Base-by-base conservation (phyloP, 2,113 vertebrate genomes). In the Grantiella picta region DNA sequence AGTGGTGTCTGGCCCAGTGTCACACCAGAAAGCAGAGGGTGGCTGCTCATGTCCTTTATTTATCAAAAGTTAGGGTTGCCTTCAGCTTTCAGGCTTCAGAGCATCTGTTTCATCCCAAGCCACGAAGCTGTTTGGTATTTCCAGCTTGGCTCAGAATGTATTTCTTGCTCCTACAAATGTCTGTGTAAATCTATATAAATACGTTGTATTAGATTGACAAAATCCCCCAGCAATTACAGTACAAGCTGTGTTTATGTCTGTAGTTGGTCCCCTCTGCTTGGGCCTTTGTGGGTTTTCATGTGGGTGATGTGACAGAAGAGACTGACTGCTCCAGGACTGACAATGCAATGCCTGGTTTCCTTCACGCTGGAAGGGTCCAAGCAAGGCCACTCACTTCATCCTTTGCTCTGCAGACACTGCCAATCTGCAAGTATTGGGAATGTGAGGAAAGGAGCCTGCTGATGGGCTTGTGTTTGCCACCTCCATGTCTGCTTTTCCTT, bases 361-460 rank as follows among this genome's bases (percentile, higher is more conserved):
- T 12, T 65, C 12, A 1, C 0, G 0, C 9, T 3, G 40, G 16
- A 31, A 28, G 44, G 53, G 12, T 69, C n/a, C 83, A 42, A 27
- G 63, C 56, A 23, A 1, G 3, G 4, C 63, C 22, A 3, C 38
- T 52, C 2, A 0, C 35, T 47, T 81, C 60, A 8, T n/a, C 50
- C 52, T 70, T 33, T 25, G 36, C 9, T 47, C 61, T 75, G 61
- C 60, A 49, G 42, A 7, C 22, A 0, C 3, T 5, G 24, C 31
- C 17, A 71, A 7, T 12, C 42, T 36, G 12, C 66, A 21, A 3
- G 27, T 33, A 27, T 33, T 64, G 75, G 36, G 42, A 23, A 40
- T 4, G 9, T 24, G 27, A 52, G 49, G 60, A 35, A 24, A 73
- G 31, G 15, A 69, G 14, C 20, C 66, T 89, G 61, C n/a, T 56